Base-by-base conservation (phyloP, 2,888 invertebrate species). In the Trichacis sp. region DNA sequence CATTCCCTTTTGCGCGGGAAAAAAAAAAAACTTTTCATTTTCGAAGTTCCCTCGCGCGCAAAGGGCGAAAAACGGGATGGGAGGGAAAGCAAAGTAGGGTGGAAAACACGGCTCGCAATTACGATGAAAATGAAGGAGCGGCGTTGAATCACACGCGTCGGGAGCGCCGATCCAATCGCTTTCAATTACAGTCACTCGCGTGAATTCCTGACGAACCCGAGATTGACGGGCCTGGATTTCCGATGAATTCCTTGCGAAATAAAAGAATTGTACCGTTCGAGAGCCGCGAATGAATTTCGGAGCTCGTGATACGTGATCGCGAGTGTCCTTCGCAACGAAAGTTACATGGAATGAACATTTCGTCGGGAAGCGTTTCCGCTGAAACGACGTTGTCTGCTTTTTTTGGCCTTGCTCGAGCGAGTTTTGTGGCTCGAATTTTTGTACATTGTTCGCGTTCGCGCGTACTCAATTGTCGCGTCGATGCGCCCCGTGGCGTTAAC, bases 141-240 rank as follows among this genome's bases (percentile, higher is more conserved):
- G 50, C 55, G 51, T 38, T 64, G 67, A 52, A 68, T 70, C 62
- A 63, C 68, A 59, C 66, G 68, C 64, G 59, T 64, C 69, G 65
- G 49, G 62, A 70, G 70, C 67, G 65, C 67, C 69, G 65, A 68
- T 72, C 62, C 63, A 64, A 69, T 71, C 69, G 71, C 50, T 69
- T 71, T 63, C 70, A 71, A 70, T 73, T 71, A 72, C 69, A 64
- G 57, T n/a, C n/a, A n/a, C n/a, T n/a, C n/a, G n/a, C n/a, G n/a
- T n/a, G n/a, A n/a, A n/a, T n/a, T n/a, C n/a, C n/a, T n/a, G n/a
- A n/a, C n/a, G n/a, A n/a, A n/a, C n/a, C n/a, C n/a, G n/a, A n/a
- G n/a, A n/a, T n/a, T n/a, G n/a, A n/a, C n/a, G n/a, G n/a, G n/a
- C n/a, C n/a, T n/a, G n/a, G n/a, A n/a, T n/a, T n/a, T n/a, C n/a